A percentile compares a stretch with the other conserved stretches of the same genome.
phyloP scores from a whole-genome alignment of 2,797 vertebrate genomes.

The Tadarida brasiliensis region DNA sequence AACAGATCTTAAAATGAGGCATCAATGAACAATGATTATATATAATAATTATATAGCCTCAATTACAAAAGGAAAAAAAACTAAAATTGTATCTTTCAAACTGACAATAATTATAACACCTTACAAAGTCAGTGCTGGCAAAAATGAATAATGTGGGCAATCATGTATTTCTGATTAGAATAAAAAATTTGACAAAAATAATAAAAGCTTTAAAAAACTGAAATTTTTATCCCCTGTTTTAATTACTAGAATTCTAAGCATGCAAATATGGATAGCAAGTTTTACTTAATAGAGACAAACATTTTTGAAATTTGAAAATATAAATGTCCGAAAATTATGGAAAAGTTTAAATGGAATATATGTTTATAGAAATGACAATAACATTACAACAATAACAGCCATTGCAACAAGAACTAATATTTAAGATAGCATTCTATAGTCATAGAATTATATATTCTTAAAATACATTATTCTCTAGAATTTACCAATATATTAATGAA shows the following conservation, averaged over 20 bases:
- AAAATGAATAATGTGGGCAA: background rate
- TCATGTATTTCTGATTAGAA: background rate
- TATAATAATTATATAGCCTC: background rate
- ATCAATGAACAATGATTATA: background rate
- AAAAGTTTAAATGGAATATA: background rate
- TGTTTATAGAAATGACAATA: background rate
- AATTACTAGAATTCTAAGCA: background rate
- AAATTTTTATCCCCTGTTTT: background rate
- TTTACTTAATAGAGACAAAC: constrained; percentile 13
- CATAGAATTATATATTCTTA: background rate
- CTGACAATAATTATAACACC: background rate
- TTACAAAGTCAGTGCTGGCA: background rate
- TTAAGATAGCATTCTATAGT: background rate
- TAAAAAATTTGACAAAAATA: background rate
- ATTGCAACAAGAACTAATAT: background rate
- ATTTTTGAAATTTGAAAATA: constrained; percentile 27
- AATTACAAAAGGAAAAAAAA: background rate
- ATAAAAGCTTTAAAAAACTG: background rate
- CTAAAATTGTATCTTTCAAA: background rate
- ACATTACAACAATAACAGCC: background rate
- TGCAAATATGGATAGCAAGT: background rate
- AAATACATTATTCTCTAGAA: background rate
- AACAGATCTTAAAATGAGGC: background rate
- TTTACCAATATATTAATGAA: background rate
- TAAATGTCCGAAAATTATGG: background rate